phyloP scores from a whole-genome alignment of 2,797 vertebrate genomes.

The Syngnathus acus region DNA sequence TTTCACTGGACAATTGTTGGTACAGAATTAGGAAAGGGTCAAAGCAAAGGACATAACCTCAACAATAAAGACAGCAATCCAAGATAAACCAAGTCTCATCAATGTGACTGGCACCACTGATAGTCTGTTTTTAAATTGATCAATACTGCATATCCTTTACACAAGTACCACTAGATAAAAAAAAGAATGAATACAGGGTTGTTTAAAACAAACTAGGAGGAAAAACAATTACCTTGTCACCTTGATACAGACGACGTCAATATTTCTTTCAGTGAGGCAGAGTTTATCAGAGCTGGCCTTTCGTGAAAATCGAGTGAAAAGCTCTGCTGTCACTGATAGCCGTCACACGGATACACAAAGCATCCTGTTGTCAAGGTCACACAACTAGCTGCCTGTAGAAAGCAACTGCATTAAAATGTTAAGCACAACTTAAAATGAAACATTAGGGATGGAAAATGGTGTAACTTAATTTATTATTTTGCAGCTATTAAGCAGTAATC shows the following conservation, averaged over 20 bases:
- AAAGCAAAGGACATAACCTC: no score
- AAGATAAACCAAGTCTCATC: not conserved
- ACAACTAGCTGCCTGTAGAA: not conserved
- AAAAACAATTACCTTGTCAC: slow-evolving; percentile 29
- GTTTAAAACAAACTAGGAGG: slow-evolving; percentile 9
- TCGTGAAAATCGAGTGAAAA: slow-evolving; percentile 9
- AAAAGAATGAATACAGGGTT: not conserved
- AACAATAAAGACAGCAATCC: not conserved
- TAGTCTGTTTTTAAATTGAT: not conserved
- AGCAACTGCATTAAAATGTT: no score
- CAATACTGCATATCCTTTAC: not conserved
- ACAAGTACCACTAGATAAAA: not conserved
- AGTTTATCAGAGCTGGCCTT: not conserved
- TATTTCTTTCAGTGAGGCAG: slow-evolving; percentile 14
- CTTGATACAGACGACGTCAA: slow-evolving; percentile 15
- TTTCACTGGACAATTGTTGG: no score
- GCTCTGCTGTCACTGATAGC: slow-evolving; percentile 29
- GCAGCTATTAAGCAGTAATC: not conserved
- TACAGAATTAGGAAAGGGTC: no score
- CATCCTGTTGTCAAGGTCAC: slow-evolving; percentile 16
- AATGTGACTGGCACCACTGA: not conserved
- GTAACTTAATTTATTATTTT: not conserved
- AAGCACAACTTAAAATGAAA: no score
- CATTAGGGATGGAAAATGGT: no score
- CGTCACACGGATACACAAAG: slow-evolving; percentile 8